Percentiles rank a stretch among this genome's conserved stretches.
Conservation (phyloP, 2,797 vertebrate species). For the Mastacembelus armatus region DNA sequence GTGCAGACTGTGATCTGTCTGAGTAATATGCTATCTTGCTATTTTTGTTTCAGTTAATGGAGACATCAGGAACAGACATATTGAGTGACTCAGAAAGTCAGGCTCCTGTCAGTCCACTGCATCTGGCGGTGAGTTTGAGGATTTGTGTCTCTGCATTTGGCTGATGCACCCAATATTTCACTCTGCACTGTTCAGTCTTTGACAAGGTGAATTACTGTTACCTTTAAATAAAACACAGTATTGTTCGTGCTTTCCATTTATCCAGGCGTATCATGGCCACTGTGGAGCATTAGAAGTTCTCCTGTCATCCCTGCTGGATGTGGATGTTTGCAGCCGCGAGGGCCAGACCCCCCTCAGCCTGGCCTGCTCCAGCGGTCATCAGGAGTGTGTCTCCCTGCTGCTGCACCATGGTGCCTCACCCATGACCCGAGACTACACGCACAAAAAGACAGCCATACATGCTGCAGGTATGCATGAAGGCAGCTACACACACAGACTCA, state of each 20-base stretch:
- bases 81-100: constrained; percentile 89
- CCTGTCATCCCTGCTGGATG: constrained; percentile 92
- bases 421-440: constrained; percentile 91
- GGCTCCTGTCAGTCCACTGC: constrained; percentile 93
- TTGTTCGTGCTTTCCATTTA: constrained; percentile 8
- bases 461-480: constrained; percentile 89
- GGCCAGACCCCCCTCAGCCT: constrained; percentile 93
- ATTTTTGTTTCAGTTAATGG: constrained; percentile 93
- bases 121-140: constrained; percentile 92
- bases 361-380: constrained; percentile 93
- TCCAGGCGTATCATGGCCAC: constrained; percentile 95
- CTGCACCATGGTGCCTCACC: constrained; percentile 95
- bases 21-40: constrained; percentile 17
- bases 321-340: constrained; percentile 92
- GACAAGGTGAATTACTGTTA: not conserved
- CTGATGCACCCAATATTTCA: not conserved
- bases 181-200: too few species aligned
- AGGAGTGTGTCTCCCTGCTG: constrained; percentile 96
- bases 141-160: constrained; percentile 6
- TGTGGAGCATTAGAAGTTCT: constrained; percentile 95
- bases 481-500: not conserved
- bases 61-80: constrained; percentile 92
- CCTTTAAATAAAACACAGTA: not conserved
- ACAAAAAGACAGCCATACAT: constrained; percentile 94
- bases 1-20: constrained; percentile 7